Percentiles rank a stretch among this genome's conserved stretches.
Conservation (phyloP, 2,113 vertebrate species). For the Charina bottae region DNA sequence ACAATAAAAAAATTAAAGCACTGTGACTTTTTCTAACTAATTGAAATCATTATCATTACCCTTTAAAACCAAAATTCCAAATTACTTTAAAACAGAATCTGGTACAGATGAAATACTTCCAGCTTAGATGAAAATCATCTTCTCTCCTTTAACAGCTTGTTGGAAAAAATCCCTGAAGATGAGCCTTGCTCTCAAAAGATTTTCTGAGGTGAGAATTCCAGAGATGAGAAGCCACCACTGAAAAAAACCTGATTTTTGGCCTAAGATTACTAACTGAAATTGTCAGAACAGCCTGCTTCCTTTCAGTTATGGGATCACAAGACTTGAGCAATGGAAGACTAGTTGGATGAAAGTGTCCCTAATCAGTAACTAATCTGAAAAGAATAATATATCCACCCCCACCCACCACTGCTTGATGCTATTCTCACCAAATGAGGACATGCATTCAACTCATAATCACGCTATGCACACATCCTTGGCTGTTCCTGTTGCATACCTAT, state of each 20-base stretch:
- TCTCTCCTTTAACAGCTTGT: background rate
- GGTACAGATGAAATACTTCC: background rate
- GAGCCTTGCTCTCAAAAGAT: background rate
- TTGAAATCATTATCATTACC: constrained; percentile 5
- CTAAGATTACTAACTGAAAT: background rate
- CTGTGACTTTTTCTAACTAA: background rate
- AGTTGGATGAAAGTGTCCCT: background rate
- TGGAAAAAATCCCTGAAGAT: background rate
- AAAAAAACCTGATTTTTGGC: background rate
- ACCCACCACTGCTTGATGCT: background rate
- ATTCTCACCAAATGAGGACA: background rate
- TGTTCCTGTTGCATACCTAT: background rate
- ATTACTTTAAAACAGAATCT: background rate
- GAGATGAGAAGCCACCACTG: background rate
- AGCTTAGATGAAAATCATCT: no score
- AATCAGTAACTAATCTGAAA: background rate
- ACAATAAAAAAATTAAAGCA: constrained; percentile 4
- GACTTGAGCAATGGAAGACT: background rate
- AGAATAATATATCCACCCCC: background rate
- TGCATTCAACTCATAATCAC: background rate
- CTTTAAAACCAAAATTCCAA: background rate
- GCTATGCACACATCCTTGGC: background rate
- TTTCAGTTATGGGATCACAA: background rate
- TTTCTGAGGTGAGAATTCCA: background rate
- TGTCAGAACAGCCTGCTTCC: background rate